Percentiles rank a stretch among this genome's conserved stretches.
Evolutionary conservation across 2,888 invertebrate species (phyloP).

Genomic region (Pandemis heparana): DNA sequence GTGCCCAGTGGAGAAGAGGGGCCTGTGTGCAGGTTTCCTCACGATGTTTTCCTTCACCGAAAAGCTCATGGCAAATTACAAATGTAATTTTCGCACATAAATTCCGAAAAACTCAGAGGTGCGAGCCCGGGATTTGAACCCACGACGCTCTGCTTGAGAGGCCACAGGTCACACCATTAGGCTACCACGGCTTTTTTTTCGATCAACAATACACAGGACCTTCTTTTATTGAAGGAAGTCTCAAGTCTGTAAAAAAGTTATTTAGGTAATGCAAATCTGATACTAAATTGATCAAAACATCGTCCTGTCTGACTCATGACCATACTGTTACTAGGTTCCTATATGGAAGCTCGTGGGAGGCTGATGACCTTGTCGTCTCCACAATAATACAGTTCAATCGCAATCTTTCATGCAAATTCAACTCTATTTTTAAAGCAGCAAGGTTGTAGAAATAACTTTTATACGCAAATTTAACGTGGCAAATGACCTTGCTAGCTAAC

Average conservation of each 20-base stretch:
- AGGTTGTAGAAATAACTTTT: neutral
- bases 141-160: too few species aligned
- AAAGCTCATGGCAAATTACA: too few species aligned
- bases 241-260: neutral
- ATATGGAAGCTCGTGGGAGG: conserved; percentile 37
- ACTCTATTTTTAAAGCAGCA: neutral
- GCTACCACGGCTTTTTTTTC: too few species aligned
- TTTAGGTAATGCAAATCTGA: neutral
- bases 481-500: conserved; percentile 19
- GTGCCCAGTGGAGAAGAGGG: too few species aligned
- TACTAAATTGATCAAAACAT: conserved; percentile 31
- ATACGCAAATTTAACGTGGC: neutral
- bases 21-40: too few species aligned
- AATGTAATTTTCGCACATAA: too few species aligned
- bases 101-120: too few species aligned
- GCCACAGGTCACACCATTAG: too few species aligned
- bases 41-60: too few species aligned
- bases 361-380: conserved; percentile 30
- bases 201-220: too few species aligned
- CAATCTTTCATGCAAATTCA: neutral
- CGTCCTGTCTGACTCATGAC: conserved; percentile 25
- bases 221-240: too few species aligned
- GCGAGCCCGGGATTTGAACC: too few species aligned
- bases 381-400: conserved; percentile 1
- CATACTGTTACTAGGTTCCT: conserved; percentile 35